Base-by-base conservation (phyloP, 2,888 invertebrate genomes). In the Stegana nigrithorax region DNA sequence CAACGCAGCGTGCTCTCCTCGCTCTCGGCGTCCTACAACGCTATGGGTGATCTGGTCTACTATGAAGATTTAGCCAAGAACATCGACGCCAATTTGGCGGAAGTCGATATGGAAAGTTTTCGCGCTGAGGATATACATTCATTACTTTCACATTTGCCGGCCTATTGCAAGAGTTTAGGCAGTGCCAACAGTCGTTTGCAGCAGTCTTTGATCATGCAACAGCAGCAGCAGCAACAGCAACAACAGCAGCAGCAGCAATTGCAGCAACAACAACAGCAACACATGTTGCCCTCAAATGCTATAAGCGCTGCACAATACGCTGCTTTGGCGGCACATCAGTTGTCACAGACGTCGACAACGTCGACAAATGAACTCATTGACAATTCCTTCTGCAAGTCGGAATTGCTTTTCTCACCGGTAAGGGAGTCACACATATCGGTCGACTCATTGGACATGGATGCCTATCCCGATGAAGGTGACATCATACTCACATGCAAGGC, bases 31-130 rank as follows among this genome's bases (percentile, higher is more conserved):
- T 92, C 93, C 3, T 93, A 94, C 84, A 92, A 92, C 81, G 91
- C 91, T 63, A 87, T 89, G 83, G 88, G 89, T 71, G 90, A 89
- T 75, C 85, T 90, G 68, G 88, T 89, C 45, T 92, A 93, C 80
- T 94, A 95, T 85, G 94, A 95, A 86, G 93, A 93, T 82, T 87
- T 95, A 81, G 91, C 95, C 39, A 90, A 93, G 83, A 94, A 95
- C 85, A 89, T 96, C 86, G 96, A 96, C 87, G 95, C 95, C 67
- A 96, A 96, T 86, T 89, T 96, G 79, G 96, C 96, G 44, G 95
- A 96, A 86, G 95, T 95, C 62, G 96, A 96, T 86, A 96, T 96
- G 93, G 96, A 96, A 86, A 94, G 94, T 85, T 96, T 96, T 87
- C 90, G 92, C 72, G 93, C 95, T 21, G 93, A 95, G 86, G 96